These are phyloP conservation scores for Tricholaema leucomelas DNA, from an alignment of 2,113 vertebrate species.

Conservation along the genomic window DNA sequence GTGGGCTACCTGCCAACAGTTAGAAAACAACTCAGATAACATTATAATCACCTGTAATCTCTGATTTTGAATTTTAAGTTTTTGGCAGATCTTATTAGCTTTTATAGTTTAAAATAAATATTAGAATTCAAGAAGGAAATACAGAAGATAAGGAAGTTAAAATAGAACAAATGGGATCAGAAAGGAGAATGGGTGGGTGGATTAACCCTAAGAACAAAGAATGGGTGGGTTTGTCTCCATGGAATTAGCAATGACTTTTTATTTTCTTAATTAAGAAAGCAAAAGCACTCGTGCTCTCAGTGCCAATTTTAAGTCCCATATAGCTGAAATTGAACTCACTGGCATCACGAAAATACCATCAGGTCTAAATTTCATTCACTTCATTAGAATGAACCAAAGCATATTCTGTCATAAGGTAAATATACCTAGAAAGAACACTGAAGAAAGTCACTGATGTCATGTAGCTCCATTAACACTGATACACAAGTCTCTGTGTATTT, in stretches of 20 bases:
- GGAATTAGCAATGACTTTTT: not conserved
- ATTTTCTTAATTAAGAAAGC: conserved; percentile 16
- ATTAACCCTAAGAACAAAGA: conserved; percentile 14
- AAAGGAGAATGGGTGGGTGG: conserved; percentile 20
- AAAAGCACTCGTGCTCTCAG: not conserved
- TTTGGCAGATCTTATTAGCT: conserved; percentile 1
- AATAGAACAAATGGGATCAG: conserved; percentile 28
- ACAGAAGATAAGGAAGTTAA: conserved; percentile 33
- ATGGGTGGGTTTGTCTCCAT: not conserved
- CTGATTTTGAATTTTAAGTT: not conserved
- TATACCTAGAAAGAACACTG: not conserved
- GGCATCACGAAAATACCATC: not conserved
- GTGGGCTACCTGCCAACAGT: not conserved
- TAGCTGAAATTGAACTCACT: not conserved
- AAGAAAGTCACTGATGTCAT: not conserved
- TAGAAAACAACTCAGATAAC: conserved; percentile 1
- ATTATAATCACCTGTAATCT: conserved; percentile 6
- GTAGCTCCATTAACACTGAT: not conserved
- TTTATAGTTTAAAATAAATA: conserved; percentile 21
- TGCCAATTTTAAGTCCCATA: not conserved
- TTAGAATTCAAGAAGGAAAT: conserved; percentile 22
- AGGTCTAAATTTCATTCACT: not conserved
- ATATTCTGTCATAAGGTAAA: not conserved
- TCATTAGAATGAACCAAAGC: not conserved
- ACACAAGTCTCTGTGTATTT: not conserved